Evolutionary conservation across 1,140 invertebrate genomes (phyloP).

Genomic region (Aphaenogaster rudis): DNA sequence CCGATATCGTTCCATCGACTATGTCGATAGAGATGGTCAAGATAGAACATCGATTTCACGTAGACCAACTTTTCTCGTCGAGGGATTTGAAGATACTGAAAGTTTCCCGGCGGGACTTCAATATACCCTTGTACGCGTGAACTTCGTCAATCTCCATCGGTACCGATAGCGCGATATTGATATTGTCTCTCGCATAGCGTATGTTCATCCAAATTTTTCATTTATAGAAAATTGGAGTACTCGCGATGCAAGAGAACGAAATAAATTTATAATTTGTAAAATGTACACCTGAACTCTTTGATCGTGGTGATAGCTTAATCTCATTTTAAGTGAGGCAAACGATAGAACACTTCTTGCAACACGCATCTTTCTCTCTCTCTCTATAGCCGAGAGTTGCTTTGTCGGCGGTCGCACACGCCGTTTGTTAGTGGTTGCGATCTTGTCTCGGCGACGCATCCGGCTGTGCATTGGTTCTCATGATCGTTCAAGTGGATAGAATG

Average conservation of each 20-base stretch:
- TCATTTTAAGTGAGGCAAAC: neutral
- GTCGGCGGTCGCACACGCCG: neutral
- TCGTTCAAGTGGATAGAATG: slow-evolving; percentile 59
- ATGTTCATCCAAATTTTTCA: slow-evolving; percentile 23
- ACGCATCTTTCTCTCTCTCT: neutral
- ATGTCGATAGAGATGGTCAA: slow-evolving; percentile 38
- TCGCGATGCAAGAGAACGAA: neutral
- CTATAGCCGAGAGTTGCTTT: neutral
- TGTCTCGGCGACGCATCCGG: slow-evolving; percentile 30
- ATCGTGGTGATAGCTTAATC: neutral
- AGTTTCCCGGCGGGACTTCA: slow-evolving; percentile 29
- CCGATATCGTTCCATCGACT: slow-evolving; percentile 33
- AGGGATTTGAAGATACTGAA: slow-evolving; percentile 47
- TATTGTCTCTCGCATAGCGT: slow-evolving; percentile 9
- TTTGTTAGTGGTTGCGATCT: slow-evolving; percentile 32
- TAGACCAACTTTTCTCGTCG: slow-evolving; percentile 59
- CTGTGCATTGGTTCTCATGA: slow-evolving; percentile 35
- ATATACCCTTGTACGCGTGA: slow-evolving; percentile 20
- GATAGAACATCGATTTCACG: slow-evolving; percentile 41
- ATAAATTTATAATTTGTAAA: neutral
- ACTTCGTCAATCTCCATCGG: slow-evolving; percentile 43
- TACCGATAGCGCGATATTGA: slow-evolving; percentile 41
- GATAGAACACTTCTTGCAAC: neutral
- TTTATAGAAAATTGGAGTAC: neutral
- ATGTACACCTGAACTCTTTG: neutral